Evolutionary conservation across 2,797 vertebrate species (phyloP).

Genomic region (Phoeniculus purpureus): DNA sequence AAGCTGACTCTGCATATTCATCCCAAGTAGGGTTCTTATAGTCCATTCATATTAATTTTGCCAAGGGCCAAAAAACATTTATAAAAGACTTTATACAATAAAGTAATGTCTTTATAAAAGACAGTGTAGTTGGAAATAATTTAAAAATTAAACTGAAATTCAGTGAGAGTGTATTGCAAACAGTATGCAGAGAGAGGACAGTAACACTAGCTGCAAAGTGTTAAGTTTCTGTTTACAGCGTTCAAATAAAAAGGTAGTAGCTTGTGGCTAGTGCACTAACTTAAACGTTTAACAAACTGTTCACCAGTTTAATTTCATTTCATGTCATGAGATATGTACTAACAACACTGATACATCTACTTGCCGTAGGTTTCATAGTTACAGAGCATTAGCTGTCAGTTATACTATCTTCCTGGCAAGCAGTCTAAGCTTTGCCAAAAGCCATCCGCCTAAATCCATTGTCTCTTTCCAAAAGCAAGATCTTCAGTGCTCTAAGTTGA

Average conservation of each 20-base stretch:
- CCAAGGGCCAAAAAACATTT: background rate
- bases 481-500: background rate
- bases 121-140: background rate
- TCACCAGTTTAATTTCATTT: background rate
- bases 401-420: background rate
- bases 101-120: background rate
- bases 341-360: background rate
- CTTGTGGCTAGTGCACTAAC: background rate
- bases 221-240: background rate
- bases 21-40: background rate
- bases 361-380: background rate
- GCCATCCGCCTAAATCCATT: background rate
- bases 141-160: background rate
- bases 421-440: background rate
- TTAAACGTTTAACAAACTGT: background rate
- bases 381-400: background rate
- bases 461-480: background rate
- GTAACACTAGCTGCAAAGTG: background rate
- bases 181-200: background rate
- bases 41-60: background rate
- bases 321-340: background rate
- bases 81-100: background rate
- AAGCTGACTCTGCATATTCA: background rate
- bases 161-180: background rate
- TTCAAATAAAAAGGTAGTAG: background rate